phyloP scores from a whole-genome alignment of 2,797 vertebrate species.

The Fistularia tabacaria region DNA sequence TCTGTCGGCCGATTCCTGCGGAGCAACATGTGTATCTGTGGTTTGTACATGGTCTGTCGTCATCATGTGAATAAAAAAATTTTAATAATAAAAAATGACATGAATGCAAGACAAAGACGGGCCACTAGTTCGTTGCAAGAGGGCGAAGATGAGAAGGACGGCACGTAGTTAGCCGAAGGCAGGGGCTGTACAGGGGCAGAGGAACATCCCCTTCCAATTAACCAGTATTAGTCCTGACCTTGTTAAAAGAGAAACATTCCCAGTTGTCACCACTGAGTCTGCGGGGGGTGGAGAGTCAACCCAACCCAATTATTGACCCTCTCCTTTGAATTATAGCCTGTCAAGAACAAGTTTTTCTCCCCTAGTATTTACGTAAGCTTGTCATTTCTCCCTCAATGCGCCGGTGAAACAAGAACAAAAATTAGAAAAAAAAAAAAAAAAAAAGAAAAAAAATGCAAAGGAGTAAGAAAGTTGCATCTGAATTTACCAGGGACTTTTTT shows the following conservation, averaged over 20 bases:
- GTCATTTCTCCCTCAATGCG: slow-evolving; percentile 25
- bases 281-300: slow-evolving; percentile 45
- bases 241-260: slow-evolving; percentile 66
- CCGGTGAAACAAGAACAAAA: slow-evolving; percentile 15
- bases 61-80: too few species aligned
- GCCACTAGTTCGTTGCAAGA: too few species aligned
- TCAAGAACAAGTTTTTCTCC: slow-evolving; percentile 29
- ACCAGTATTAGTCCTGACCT: slow-evolving; percentile 48
- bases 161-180: slow-evolving; percentile 28
- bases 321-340: slow-evolving; percentile 52
- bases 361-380: slow-evolving; percentile 18
- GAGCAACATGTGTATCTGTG: too few species aligned
- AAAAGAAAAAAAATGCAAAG: too few species aligned
- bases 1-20: neutral
- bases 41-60: too few species aligned
- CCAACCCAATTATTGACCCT: slow-evolving; percentile 48
- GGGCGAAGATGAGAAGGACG: slow-evolving; percentile 24
- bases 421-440: too few species aligned
- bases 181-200: slow-evolving; percentile 23
- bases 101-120: too few species aligned
- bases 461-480: too few species aligned
- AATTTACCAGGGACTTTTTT: too few species aligned
- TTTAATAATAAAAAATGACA: too few species aligned
- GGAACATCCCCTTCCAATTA: slow-evolving; percentile 64
- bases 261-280: slow-evolving; percentile 65